These are phyloP conservation scores for Carassius auratus DNA, from an alignment of 2,113 vertebrate genomes.

Conservation along the genomic window DNA sequence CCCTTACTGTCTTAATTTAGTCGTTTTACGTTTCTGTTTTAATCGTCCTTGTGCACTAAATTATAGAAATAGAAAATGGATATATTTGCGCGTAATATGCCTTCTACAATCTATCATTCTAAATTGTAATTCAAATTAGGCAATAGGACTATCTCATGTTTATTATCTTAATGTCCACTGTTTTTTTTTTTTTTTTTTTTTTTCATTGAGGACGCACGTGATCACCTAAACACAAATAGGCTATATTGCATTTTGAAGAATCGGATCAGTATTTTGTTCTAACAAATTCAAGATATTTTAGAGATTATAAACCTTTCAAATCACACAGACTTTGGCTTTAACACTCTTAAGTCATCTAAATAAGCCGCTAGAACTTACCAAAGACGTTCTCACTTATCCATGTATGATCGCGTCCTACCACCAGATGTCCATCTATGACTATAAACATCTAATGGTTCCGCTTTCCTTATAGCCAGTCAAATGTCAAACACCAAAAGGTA, in stretches of 20 bases:
- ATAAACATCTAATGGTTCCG: slow-evolving; percentile 18
- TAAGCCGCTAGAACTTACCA: neutral
- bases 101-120: neutral
- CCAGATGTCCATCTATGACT: slow-evolving; percentile 70
- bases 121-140: neutral
- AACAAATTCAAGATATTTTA: slow-evolving; percentile 1
- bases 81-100: neutral
- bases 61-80: neutral
- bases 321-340: neutral
- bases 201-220: neutral
- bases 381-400: neutral
- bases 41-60: neutral
- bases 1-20: neutral
- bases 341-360: neutral
- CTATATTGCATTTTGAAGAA: neutral
- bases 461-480: neutral
- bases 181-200: no score
- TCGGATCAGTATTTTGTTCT: neutral
- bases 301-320: neutral
- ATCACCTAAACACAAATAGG: neutral
- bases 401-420: slow-evolving; percentile 49
- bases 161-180: no score
- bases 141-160: neutral
- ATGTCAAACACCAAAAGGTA: slow-evolving; percentile 10
- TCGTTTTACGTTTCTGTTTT: neutral